Percentiles rank a stretch among this genome's conserved stretches.
Evolutionary conservation across 1,140 invertebrate genomes (phyloP).

Genomic region (Parapsyche elsis): DNA sequence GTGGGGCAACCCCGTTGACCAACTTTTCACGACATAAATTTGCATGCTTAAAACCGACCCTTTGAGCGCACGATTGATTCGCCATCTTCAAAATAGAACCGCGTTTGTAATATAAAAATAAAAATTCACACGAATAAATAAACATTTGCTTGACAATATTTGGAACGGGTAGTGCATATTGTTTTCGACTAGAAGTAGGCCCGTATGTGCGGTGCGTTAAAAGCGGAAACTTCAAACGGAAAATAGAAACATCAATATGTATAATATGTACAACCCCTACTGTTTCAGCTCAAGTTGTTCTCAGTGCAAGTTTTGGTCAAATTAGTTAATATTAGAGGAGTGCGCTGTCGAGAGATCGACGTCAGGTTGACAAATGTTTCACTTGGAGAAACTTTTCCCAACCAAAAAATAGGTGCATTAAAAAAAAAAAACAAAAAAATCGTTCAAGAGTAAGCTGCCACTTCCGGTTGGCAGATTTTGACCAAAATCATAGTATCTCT

Average conservation of each 20-base stretch:
- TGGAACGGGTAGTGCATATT: too few relatives aligned
- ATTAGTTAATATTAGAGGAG: neutral
- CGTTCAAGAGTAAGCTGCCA: too few relatives aligned
- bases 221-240: neutral
- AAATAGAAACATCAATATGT: neutral
- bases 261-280: neutral
- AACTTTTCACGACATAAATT: conserved; percentile 8
- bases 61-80: neutral
- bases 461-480: too few relatives aligned
- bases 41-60: neutral
- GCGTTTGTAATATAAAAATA: too few relatives aligned
- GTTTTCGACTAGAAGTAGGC: neutral
- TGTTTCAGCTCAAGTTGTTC: neutral
- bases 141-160: too few relatives aligned
- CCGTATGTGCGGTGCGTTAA: neutral
- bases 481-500: too few relatives aligned
- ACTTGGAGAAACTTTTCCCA: neutral
- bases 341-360: neutral
- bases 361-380: neutral
- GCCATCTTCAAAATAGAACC: too few relatives aligned
- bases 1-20: neutral
- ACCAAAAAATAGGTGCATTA: too few relatives aligned
- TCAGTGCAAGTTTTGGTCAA: neutral
- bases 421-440: too few relatives aligned
- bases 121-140: too few relatives aligned